These are phyloP conservation scores for Ancistrus triradiatus DNA, from an alignment of 2,113 vertebrate species.

Conservation along the genomic window DNA sequence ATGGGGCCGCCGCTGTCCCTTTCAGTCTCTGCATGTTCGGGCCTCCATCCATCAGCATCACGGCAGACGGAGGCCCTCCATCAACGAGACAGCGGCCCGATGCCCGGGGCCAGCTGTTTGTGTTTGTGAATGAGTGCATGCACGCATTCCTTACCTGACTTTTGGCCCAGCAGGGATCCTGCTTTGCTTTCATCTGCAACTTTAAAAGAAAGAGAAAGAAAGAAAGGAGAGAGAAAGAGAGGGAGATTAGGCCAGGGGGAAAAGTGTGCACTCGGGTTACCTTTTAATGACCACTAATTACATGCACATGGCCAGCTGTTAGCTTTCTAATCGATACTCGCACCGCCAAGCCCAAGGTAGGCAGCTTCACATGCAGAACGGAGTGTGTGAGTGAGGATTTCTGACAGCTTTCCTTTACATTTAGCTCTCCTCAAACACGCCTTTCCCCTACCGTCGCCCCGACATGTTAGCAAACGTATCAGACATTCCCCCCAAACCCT, in stretches of 20 bases:
- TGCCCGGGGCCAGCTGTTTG: constrained; percentile 34
- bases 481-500: neutral
- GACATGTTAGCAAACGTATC: neutral
- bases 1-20: neutral
- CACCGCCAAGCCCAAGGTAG: constrained; percentile 4
- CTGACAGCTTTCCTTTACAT: neutral
- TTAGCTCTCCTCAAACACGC: neutral
- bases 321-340: constrained; percentile 30
- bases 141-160: constrained; percentile 70
- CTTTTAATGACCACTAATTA: constrained; percentile 42
- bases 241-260: constrained; percentile 11
- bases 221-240: constrained; percentile 28
- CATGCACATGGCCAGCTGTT: constrained; percentile 33
- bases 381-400: neutral
- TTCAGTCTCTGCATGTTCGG: neutral
- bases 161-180: constrained; percentile 65
- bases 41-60: constrained; percentile 35
- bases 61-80: constrained; percentile 28
- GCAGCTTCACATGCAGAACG: neutral
- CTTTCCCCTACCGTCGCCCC: neutral
- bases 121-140: constrained; percentile 32
- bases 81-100: constrained; percentile 23
- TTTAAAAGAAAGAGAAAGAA: constrained; percentile 55
- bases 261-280: constrained; percentile 34
- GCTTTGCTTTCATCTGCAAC: constrained; percentile 83